A percentile compares a stretch with the other conserved stretches of the same genome.
Conservation (phyloP, 2,113 vertebrate genomes). For the Seriola dumerili region DNA sequence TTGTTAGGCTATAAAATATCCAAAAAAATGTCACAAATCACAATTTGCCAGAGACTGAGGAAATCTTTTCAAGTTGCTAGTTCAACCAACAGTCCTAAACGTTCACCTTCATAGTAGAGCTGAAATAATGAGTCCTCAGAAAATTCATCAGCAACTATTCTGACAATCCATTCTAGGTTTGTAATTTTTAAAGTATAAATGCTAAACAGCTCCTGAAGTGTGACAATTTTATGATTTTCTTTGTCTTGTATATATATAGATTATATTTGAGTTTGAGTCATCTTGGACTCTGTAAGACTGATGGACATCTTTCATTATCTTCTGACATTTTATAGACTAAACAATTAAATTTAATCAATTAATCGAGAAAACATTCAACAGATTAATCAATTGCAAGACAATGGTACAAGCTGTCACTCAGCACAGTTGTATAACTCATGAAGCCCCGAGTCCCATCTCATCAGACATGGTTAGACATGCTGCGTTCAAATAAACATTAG, state of each 20-base stretch:
- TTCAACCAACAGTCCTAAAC: no score
- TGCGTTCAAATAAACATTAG: slow-evolving; percentile 1
- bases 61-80: background rate
- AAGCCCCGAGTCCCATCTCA: background rate
- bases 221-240: background rate
- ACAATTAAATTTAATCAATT: background rate
- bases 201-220: background rate
- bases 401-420: background rate
- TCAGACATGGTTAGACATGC: background rate
- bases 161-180: no score
- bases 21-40: background rate
- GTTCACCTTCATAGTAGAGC: no score
- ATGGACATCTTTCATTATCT: background rate
- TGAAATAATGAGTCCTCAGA: no score
- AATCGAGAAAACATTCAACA: background rate
- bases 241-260: background rate
- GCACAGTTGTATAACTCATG: background rate
- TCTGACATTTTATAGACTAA: background rate
- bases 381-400: background rate
- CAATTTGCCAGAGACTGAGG: background rate
- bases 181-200: no score
- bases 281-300: background rate
- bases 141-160: no score
- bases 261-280: background rate
- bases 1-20: background rate